Evolutionary conservation across 1,140 invertebrate species (phyloP).

Genomic region (Meloidogyne chitwoodi): DNA sequence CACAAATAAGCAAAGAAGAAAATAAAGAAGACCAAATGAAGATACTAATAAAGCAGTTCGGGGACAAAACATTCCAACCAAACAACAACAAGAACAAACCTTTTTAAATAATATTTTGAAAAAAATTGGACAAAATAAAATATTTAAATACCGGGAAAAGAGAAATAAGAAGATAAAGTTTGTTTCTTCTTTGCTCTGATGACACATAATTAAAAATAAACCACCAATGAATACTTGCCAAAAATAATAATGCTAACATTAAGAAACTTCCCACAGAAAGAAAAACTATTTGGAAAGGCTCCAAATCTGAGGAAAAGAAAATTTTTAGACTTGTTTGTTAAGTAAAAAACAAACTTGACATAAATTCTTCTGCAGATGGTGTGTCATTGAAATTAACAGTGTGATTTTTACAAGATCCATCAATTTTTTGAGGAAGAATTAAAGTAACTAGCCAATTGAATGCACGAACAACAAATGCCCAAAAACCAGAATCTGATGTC

Average conservation of each 20-base stretch:
- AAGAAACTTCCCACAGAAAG: constrained; percentile 20
- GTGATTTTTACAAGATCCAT: not conserved
- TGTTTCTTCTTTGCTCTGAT: constrained; percentile 36
- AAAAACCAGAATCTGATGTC: constrained; percentile 8
- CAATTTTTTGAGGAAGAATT: constrained; percentile 15
- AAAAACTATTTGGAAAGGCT: constrained; percentile 23
- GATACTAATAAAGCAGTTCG: constrained; percentile 34
- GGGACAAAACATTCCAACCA: constrained; percentile 39
- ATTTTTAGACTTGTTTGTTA: too few relatives aligned
- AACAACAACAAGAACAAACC: constrained; percentile 33
- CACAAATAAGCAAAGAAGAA: constrained; percentile 39
- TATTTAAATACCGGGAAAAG: constrained; percentile 32
- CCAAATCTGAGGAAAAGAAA: constrained; percentile 17
- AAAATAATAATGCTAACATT: constrained; percentile 12
- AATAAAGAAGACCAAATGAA: constrained; percentile 39
- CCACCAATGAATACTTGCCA: constrained; percentile 34
- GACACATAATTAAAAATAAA: constrained; percentile 36
- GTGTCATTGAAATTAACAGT: constrained; percentile 7
- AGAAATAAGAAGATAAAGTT: constrained; percentile 43
- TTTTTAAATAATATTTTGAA: not conserved
- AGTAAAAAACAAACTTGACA: not conserved
- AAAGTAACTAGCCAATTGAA: constrained; percentile 10
- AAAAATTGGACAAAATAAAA: not conserved
- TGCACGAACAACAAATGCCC: constrained; percentile 9
- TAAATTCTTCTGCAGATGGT: constrained; percentile 10